Conservation (phyloP, 2,113 vertebrate genomes). For the Microcebus murinus region DNA sequence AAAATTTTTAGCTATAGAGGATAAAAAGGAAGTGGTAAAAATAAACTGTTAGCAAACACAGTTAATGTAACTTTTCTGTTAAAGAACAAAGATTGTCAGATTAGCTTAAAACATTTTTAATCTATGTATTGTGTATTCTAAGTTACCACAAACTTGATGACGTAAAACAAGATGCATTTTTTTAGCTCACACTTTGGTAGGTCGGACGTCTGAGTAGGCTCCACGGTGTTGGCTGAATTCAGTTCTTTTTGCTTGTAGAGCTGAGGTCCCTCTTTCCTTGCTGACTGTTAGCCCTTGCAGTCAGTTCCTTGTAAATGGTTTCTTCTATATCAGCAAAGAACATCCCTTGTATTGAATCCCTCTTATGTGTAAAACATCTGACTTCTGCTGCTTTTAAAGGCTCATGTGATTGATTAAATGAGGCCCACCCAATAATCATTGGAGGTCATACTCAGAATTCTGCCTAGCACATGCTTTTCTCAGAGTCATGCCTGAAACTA, state of each 20-base stretch:
- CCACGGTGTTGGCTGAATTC: not conserved
- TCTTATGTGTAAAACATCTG: not conserved
- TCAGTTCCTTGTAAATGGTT: not conserved
- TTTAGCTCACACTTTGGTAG: not conserved
- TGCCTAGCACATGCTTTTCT: not conserved
- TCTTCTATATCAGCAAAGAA: not conserved
- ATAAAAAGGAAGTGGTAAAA: not conserved
- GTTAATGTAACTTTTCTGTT: not conserved
- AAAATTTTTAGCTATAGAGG: not conserved
- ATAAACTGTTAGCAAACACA: not conserved
- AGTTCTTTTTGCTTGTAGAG: not conserved
- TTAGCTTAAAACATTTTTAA: not conserved
- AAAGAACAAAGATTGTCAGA: not conserved
- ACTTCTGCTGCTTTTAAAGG: not conserved
- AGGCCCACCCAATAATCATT: not conserved
- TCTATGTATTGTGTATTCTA: not conserved
- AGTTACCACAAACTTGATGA: not conserved
- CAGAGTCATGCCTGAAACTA: not conserved
- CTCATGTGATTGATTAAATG: not conserved
- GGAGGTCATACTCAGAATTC: not conserved
- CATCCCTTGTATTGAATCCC: not conserved
- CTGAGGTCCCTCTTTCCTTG: not conserved
- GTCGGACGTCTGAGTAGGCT: not conserved
- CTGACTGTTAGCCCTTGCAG: not conserved
- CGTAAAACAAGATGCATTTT: not conserved